A percentile compares a stretch with the other conserved stretches of the same genome.
Conservation (phyloP, 2,797 vertebrate genomes). For the Anguilla anguilla region DNA sequence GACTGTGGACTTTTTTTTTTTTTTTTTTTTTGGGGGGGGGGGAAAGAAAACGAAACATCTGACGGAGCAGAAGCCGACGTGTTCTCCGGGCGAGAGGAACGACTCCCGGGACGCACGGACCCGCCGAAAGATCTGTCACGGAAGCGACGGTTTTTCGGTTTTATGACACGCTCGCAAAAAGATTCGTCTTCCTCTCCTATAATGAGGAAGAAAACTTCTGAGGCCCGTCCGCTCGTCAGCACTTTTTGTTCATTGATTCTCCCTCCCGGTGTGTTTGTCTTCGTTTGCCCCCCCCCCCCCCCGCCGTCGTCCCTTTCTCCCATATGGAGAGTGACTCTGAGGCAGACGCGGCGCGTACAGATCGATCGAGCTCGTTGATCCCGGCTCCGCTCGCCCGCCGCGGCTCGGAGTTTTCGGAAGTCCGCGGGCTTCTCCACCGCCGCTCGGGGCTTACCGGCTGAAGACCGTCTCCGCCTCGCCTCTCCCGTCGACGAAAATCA, state of each 20-base stretch:
- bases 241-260: conserved; percentile 8
- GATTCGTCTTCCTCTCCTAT: neutral
- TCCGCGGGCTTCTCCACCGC: too few species aligned
- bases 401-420: too few species aligned
- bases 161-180: neutral
- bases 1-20: too few species aligned
- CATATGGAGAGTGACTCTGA: neutral
- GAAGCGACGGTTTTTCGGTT: neutral
- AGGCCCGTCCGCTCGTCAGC: neutral
- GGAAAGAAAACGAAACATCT: neutral
- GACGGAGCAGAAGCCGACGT: neutral
- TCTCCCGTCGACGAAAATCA: too few species aligned
- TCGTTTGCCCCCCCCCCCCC: neutral
- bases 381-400: neutral
- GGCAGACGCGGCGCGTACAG: neutral
- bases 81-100: neutral
- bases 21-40: too few species aligned
- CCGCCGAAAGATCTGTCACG: neutral
- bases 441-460: too few species aligned
- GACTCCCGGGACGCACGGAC: neutral
- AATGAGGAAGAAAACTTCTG: neutral
- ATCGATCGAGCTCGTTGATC: neutral
- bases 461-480: too few species aligned
- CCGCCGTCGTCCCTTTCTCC: neutral
- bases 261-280: neutral